These are phyloP conservation scores for Platorchestia sp. DNA, from an alignment of 1,140 invertebrate species.

Conservation along the genomic window DNA sequence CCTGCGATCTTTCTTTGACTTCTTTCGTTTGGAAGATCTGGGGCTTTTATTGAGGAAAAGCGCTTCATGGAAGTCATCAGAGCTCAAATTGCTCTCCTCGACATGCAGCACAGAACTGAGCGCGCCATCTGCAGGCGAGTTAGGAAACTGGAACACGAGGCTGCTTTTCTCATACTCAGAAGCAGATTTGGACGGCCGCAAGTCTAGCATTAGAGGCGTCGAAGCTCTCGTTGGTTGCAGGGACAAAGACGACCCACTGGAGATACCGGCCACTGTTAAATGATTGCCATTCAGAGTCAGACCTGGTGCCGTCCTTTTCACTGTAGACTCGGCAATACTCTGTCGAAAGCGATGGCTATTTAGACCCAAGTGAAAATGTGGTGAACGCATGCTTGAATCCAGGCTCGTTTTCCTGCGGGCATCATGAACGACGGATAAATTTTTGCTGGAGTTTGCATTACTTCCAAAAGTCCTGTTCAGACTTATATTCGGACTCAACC, in stretches of 20 bases:
- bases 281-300: background rate
- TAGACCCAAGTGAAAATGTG: background rate
- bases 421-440: background rate
- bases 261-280: background rate
- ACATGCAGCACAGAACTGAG: conserved; percentile 77
- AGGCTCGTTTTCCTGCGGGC: conserved; percentile 8
- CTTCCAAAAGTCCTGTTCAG: background rate
- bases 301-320: background rate
- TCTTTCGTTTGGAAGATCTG: conserved; percentile 69
- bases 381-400: conserved; percentile 6
- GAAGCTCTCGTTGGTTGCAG: conserved; percentile 68
- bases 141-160: conserved; percentile 75
- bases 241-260: conserved; percentile 64
- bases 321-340: conserved; percentile 57
- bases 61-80: conserved; percentile 77
- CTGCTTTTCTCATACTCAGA: conserved; percentile 74
- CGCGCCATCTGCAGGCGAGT: conserved; percentile 76
- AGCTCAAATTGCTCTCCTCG: conserved; percentile 76
- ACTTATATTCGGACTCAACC: background rate
- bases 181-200: conserved; percentile 72
- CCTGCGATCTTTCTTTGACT: conserved; percentile 66
- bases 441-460: background rate
- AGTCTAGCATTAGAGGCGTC: conserved; percentile 69
- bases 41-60: conserved; percentile 75
- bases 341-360: conserved; percentile 57